Conservation (phyloP, 1,140 invertebrate species). For the Sinella curviseta region DNA sequence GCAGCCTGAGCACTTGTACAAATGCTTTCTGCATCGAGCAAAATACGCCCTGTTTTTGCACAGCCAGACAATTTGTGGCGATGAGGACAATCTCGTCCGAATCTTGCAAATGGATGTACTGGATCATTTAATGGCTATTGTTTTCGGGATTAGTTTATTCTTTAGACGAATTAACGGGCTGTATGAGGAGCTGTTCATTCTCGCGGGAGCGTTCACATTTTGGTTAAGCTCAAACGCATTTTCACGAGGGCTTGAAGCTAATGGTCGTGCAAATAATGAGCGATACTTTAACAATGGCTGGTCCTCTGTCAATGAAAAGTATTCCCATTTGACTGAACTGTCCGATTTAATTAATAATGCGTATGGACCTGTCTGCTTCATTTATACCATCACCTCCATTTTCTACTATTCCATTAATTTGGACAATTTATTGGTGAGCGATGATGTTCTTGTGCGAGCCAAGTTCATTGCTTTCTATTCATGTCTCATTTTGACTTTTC, state of each 20-base stretch:
- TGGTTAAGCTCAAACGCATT: background rate
- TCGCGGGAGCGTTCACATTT: background rate
- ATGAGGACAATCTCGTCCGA: background rate
- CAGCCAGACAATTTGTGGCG: background rate
- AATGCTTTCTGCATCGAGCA: background rate
- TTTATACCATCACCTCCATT: background rate
- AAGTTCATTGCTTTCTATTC: background rate
- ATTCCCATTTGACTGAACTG: background rate
- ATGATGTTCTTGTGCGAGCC: background rate
- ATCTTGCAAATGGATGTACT: background rate
- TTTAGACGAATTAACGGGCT: background rate
- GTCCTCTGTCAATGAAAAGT: background rate
- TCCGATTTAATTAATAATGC: background rate
- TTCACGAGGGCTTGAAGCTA: background rate
- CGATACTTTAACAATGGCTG: background rate
- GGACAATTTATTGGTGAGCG: background rate
- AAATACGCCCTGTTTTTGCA: background rate
- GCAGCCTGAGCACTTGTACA: background rate
- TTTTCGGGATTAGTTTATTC: background rate
- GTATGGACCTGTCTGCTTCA: background rate
- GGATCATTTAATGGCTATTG: no score
- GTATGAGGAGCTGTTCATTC: background rate
- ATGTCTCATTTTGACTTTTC: background rate
- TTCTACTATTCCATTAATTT: constrained; percentile 6
- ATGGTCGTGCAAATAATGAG: background rate